Conservation (phyloP, 1,140 invertebrate genomes). For the Pentalonia nigronervosa region DNA sequence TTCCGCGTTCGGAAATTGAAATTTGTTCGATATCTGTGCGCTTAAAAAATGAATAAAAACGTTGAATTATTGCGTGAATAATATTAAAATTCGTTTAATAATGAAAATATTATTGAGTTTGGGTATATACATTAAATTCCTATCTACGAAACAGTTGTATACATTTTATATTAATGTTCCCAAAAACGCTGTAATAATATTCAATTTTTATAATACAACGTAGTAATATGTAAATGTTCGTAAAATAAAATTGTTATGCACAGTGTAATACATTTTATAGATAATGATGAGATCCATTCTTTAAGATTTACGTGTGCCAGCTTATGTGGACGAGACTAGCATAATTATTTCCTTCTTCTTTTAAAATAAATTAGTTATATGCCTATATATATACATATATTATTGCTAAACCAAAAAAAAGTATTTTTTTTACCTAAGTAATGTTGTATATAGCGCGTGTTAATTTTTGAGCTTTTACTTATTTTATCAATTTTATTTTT, state of each 20-base stretch:
- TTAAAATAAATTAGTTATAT: not conserved
- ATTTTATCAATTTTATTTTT: not conserved
- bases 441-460: not conserved
- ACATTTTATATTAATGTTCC: not conserved
- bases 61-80: not conserved
- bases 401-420: not conserved
- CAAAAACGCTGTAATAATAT: not conserved
- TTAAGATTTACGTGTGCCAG: not conserved
- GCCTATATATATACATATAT: too few relatives aligned
- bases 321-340: not conserved
- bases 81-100: not conserved
- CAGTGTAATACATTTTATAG: constrained; percentile 1
- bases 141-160: not conserved
- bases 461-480: not conserved
- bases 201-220: not conserved
- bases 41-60: not conserved
- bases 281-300: not conserved
- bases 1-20: not conserved
- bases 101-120: not conserved
- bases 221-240: not conserved
- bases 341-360: not conserved
- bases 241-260: constrained; percentile 13
- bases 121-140: not conserved
- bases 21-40: not conserved
- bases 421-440: not conserved